Base-by-base conservation (phyloP, 2,888 invertebrate species). In the Brenthis hecate region DNA sequence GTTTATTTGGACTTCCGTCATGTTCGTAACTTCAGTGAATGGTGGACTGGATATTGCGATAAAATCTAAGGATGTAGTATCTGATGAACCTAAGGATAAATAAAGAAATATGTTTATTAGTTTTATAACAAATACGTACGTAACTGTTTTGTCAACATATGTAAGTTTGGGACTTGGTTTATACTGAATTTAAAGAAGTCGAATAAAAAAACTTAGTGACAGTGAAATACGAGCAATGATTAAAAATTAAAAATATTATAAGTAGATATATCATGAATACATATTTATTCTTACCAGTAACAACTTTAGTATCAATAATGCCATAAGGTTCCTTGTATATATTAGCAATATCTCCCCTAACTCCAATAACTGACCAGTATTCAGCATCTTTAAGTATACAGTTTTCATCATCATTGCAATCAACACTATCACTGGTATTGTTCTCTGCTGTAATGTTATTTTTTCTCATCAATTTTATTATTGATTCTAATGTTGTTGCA, bases 221-320 rank as follows among this genome's bases (percentile, higher is more conserved):
- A 8, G 2, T 11, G 36, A 43, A 11, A 43, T 58, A 36, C 13
- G 13, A 32, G 43, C 13, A 47, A 60, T 3, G 28, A 19, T 47
- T 19, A 65, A 66, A 62, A 68, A n/a, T 19, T 13, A 6, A 3
- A 36, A 61, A 28, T 13, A 23, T 28, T 28, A 56, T 14, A 47
- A 56, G 47, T 13, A n/a, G n/a, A n/a, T n/a, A n/a, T 61, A 61
- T 50, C 5, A 61, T n/a, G 14, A 55, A 16, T 32, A 19, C 19
- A 19, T 19, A 19, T 19, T 19, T 19, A 48, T 48, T 65, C 88
- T 89, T 82, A 86, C 93, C 91, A 69, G 84, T 82, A 16, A 94
- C 81, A 65, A 94, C 84, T 82, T 94, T 94, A 3, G 93, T 94
- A 73, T 94, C 94, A 71, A 94, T 94, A 64, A 94, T 88, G 56